Conservation (phyloP, 1,140 invertebrate species). For the Tetraneura akinire region DNA sequence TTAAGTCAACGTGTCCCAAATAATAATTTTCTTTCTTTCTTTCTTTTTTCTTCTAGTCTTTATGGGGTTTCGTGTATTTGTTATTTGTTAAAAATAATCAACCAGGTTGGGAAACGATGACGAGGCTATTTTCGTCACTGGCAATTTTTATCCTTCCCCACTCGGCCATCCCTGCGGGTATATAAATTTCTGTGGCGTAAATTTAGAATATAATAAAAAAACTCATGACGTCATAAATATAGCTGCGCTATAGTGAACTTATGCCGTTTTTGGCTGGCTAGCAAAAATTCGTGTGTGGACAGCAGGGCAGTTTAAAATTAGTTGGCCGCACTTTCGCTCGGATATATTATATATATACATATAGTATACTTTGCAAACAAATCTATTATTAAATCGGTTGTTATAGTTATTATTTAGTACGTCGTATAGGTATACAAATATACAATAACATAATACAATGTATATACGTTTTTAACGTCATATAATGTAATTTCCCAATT, state of each 20-base stretch:
- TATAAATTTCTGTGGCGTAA: slow-evolving; percentile 21
- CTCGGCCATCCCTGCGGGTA: background rate
- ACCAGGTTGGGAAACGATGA: slow-evolving; percentile 31
- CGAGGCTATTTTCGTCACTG: slow-evolving; percentile 42
- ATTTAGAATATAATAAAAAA: slow-evolving; percentile 36
- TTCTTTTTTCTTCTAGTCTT: background rate
- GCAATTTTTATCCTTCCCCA: background rate
- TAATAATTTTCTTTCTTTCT: too few relatives aligned
- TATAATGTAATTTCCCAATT: too few relatives aligned
- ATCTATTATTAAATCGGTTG: slow-evolving; percentile 6
- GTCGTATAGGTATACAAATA: background rate
- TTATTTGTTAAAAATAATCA: slow-evolving; percentile 25
- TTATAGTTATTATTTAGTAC: background rate
- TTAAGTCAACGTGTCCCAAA: background rate
- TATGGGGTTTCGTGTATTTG: background rate
- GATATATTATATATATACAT: slow-evolving; percentile 1
- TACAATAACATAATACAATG: too few relatives aligned
- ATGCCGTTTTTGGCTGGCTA: background rate
- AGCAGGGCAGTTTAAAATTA: slow-evolving; percentile 25
- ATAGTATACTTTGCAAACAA: slow-evolving; percentile 14
- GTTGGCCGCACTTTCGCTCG: slow-evolving; percentile 25
- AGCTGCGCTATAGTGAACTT: background rate
- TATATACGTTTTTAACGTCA: too few relatives aligned
- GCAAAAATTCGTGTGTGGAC: slow-evolving; percentile 15
- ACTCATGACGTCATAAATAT: slow-evolving; percentile 24